Conservation (phyloP, 2,888 invertebrate genomes). For the Nemotelus nigrinus region DNA sequence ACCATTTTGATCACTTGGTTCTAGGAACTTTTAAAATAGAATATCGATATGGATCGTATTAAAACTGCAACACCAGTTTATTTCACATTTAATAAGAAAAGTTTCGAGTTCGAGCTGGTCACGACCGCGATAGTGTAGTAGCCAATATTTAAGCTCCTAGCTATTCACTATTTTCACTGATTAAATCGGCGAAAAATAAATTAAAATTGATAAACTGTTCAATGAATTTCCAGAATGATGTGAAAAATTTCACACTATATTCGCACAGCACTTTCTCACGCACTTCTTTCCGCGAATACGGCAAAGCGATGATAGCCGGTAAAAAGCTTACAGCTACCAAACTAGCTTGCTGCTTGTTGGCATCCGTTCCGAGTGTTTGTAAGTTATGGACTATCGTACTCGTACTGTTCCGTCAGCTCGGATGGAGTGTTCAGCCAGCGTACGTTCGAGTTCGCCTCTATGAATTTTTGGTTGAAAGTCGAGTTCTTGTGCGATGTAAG, state of each 20-base stretch:
- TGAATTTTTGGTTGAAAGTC: not conserved
- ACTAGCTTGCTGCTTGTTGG: not conserved
- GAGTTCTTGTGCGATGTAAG: not conserved
- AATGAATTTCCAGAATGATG: not conserved
- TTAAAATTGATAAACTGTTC: no score
- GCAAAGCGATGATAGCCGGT: slow-evolving; percentile 16
- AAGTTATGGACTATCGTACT: slow-evolving; percentile 12
- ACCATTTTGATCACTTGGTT: slow-evolving; percentile 55
- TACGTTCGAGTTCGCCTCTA: not conserved
- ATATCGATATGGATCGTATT: not conserved
- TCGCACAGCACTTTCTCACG: slow-evolving; percentile 2
- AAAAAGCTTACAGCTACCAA: not conserved
- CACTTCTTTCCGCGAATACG: slow-evolving; percentile 19
- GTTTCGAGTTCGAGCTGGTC: not conserved
- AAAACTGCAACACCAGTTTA: not conserved
- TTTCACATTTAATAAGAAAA: slow-evolving; percentile 22
- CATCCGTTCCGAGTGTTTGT: slow-evolving; percentile 22
- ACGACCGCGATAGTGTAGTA: not conserved
- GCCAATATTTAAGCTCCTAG: not conserved
- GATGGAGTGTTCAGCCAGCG: slow-evolving; percentile 7
- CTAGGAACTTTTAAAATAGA: slow-evolving; percentile 10
- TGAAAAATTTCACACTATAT: not conserved
- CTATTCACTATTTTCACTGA: not conserved
- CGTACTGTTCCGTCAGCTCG: not conserved
- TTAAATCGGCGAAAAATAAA: no score